Evolutionary conservation across 2,113 vertebrate species (phyloP).

Genomic region (Esox niger): DNA sequence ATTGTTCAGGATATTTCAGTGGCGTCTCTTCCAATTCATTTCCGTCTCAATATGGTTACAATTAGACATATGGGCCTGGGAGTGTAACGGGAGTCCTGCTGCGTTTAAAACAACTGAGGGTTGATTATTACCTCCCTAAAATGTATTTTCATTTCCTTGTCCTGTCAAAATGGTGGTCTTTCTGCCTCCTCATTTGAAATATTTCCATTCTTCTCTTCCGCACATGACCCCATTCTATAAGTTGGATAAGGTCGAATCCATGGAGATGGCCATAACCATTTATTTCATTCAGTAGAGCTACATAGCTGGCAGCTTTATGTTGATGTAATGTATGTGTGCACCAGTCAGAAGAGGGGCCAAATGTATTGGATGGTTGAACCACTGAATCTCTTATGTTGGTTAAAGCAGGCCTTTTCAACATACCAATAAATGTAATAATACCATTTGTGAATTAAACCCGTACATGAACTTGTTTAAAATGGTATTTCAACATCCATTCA

Average conservation of each 20-base stretch:
- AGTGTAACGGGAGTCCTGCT: conserved; percentile 14
- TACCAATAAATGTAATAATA: background rate
- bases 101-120: conserved; percentile 22
- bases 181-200: background rate
- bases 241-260: too few species aligned
- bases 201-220: background rate
- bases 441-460: too few species aligned
- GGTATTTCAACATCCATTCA: too few species aligned
- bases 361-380: background rate
- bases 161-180: conserved; percentile 7
- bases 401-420: background rate
- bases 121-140: conserved; percentile 36
- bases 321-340: background rate
- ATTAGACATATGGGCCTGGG: conserved; percentile 20
- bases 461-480: too few species aligned
- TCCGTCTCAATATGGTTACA: conserved; percentile 36
- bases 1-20: background rate
- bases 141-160: conserved; percentile 38
- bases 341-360: background rate
- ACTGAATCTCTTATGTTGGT: background rate
- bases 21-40: conserved; percentile 30
- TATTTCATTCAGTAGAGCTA: background rate
- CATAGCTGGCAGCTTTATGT: background rate
- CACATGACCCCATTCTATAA: background rate
- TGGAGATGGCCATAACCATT: too few species aligned